Percentiles rank a stretch among this genome's conserved stretches.
Conservation (phyloP, 2,113 vertebrate species). For the Hucho hucho region DNA sequence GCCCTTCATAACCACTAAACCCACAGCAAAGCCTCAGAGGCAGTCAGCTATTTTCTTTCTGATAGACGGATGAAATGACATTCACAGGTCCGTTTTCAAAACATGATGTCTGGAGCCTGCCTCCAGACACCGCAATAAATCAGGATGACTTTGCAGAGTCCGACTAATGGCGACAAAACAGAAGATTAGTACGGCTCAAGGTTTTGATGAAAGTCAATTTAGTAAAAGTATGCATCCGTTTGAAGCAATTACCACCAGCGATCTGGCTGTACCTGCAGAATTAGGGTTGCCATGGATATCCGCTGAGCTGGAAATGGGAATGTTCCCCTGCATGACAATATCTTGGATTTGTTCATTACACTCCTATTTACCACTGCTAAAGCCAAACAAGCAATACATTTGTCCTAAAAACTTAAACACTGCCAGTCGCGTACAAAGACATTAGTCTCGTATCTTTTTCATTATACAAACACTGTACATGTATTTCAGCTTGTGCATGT, state of each 20-base stretch:
- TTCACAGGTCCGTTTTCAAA: conserved; percentile 40
- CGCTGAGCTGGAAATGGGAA: conserved; percentile 57
- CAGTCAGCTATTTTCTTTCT: conserved; percentile 25
- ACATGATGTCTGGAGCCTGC: conserved; percentile 55
- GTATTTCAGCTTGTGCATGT: no score
- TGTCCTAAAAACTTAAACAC: conserved; percentile 22
- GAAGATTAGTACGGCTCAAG: conserved; percentile 75
- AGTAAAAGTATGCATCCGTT: conserved; percentile 78
- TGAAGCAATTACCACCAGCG: conserved; percentile 71
- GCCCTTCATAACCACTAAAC: conserved; percentile 6
- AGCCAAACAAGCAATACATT: conserved; percentile 21
- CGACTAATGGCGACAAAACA: conserved; percentile 65
- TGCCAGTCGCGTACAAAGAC: neutral
- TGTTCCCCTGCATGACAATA: conserved; percentile 67
- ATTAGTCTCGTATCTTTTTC: neutral
- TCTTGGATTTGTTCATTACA: conserved; percentile 66
- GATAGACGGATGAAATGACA: conserved; percentile 48
- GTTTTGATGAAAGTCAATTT: conserved; percentile 79
- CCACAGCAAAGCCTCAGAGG: conserved; percentile 32
- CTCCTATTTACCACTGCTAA: conserved; percentile 46
- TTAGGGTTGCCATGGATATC: conserved; percentile 74
- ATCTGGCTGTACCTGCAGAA: conserved; percentile 66
- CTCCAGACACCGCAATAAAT: conserved; percentile 58
- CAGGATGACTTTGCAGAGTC: conserved; percentile 59
- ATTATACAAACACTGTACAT: neutral